Conservation (phyloP, 35 echinoderm and acorn worm genomes). For the Lytechinus pictus region DNA sequence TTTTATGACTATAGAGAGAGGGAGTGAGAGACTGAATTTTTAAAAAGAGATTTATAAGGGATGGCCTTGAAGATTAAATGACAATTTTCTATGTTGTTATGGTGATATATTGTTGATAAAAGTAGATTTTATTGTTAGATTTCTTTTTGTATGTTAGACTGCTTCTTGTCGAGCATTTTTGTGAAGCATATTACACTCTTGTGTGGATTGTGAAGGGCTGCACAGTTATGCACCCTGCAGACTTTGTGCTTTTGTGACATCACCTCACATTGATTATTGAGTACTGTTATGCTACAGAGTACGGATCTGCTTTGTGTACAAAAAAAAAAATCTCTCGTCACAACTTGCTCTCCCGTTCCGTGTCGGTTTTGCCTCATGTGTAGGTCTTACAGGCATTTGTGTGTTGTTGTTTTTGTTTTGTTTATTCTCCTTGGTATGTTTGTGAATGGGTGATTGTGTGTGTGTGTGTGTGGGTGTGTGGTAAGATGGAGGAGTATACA, state of each 20-base stretch:
- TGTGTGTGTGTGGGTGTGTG: no score
- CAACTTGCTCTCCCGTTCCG: neutral
- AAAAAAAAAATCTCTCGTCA: neutral
- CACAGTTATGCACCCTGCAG: neutral
- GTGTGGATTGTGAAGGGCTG: neutral
- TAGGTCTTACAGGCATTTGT: neutral
- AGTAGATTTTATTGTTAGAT: slow-evolving; percentile 39
- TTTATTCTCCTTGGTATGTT: neutral
- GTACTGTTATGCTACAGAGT: slow-evolving; percentile 30
- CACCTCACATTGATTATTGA: neutral
- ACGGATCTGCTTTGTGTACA: neutral
- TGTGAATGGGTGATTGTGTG: neutral
- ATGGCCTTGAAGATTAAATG: slow-evolving; percentile 37
- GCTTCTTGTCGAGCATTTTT: slow-evolving; percentile 31
- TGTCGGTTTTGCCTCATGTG: neutral
- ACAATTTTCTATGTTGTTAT: slow-evolving; percentile 5
- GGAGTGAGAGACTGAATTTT: neutral
- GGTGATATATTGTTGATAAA: slow-evolving; percentile 40
- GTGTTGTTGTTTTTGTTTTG: neutral
- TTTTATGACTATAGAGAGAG: slow-evolving; percentile 43
- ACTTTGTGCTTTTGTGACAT: neutral
- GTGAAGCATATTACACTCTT: slow-evolving; percentile 36
- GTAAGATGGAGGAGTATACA: no score
- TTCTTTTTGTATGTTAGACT: slow-evolving; percentile 16
- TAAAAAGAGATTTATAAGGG: slow-evolving; percentile 28